Evolutionary conservation across 2,113 vertebrate genomes (phyloP).

Genomic region (Sander lucioperca): DNA sequence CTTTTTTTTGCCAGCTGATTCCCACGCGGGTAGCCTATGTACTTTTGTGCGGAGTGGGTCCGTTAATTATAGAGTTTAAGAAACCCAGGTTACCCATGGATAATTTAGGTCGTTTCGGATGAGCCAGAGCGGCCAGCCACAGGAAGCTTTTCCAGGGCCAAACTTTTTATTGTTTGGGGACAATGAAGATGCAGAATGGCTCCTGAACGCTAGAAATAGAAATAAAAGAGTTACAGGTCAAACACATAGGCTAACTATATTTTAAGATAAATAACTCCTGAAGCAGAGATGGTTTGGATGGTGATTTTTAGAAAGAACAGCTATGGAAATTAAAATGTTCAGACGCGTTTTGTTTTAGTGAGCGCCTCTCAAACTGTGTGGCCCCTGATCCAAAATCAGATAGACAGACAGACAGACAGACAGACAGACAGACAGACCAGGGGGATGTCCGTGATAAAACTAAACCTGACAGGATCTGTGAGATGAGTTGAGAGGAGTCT

Average conservation of each 20-base stretch:
- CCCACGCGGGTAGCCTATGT: conserved; percentile 42
- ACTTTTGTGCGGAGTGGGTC: conserved; percentile 53
- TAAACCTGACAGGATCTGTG: conserved; percentile 27
- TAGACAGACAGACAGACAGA: conserved; percentile 46
- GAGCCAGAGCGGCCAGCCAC: conserved; percentile 53
- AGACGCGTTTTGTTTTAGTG: neutral
- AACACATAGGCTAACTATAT: neutral
- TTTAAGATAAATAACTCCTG: neutral
- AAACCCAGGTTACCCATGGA: conserved; percentile 66
- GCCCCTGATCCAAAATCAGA: conserved; percentile 39
- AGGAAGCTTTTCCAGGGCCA: conserved; percentile 41
- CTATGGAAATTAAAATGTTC: neutral
- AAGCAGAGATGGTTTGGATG: too few species aligned
- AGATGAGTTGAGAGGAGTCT: conserved; percentile 4
- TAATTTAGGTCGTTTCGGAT: conserved; percentile 59
- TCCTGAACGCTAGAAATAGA: neutral
- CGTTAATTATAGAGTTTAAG: conserved; percentile 73
- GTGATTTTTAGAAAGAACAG: neutral
- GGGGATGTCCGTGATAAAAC: conserved; percentile 28
- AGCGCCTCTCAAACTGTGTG: conserved; percentile 35
- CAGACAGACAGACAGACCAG: conserved; percentile 44
- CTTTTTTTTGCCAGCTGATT: conserved; percentile 57
- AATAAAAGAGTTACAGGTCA: neutral
- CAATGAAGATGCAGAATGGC: neutral
- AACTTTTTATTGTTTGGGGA: conserved; percentile 29